Percentiles rank a stretch among this genome's conserved stretches.
Conservation (phyloP, 1,140 invertebrate genomes). For the Neodiprion lecontei region DNA sequence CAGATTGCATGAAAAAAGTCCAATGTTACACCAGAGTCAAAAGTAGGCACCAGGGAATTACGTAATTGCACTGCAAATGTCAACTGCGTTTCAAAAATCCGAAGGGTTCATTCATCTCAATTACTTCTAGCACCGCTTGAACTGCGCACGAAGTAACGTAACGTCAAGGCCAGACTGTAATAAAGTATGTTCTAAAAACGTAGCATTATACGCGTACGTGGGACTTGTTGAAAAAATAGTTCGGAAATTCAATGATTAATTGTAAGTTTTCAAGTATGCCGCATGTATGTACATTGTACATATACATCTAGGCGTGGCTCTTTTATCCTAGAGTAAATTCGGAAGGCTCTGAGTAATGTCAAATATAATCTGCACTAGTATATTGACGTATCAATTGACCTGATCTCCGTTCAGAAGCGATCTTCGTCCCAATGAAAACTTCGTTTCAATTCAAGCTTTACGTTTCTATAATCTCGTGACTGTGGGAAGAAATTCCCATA, state of each 20-base stretch:
- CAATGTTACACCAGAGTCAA: no score
- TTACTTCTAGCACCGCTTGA: neutral
- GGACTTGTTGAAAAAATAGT: neutral
- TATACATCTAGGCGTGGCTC: no score
- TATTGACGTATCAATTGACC: no score
- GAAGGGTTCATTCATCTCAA: conserved; percentile 1
- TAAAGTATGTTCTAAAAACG: neutral
- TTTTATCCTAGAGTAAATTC: no score
- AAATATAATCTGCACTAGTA: no score
- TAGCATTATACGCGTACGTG: neutral
- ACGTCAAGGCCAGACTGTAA: conserved; percentile 2
- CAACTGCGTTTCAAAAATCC: neutral
- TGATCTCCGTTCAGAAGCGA: neutral
- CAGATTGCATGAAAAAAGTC: no score
- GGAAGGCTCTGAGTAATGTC: no score
- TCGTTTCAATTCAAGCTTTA: neutral
- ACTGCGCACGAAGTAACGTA: neutral
- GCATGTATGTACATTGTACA: no score
- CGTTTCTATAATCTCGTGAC: neutral
- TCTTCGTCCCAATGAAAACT: neutral
- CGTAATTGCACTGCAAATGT: conserved; percentile 1
- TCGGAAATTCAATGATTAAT: no score
- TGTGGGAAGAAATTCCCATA: neutral
- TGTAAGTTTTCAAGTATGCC: no score
- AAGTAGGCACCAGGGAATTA: neutral